phyloP scores from a whole-genome alignment of 2,888 invertebrate species.

The Rhorus exstirpatorius region DNA sequence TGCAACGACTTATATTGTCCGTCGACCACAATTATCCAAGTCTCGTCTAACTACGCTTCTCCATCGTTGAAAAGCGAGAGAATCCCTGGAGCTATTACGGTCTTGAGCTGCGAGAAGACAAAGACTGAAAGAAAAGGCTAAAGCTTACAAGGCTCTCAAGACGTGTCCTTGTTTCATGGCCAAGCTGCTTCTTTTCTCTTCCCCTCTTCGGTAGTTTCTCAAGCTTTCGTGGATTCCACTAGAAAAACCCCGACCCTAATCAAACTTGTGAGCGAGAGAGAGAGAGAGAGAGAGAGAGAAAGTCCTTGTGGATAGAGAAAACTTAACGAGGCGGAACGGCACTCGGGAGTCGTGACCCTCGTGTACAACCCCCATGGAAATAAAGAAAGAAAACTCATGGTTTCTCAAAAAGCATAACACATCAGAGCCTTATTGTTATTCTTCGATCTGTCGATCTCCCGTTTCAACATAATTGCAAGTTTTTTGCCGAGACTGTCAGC shows the following conservation, averaged over 20 bases:
- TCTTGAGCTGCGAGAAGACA: constrained; percentile 60
- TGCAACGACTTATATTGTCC: constrained; percentile 17
- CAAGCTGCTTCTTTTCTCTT: constrained; percentile 46
- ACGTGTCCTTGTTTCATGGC: constrained; percentile 62
- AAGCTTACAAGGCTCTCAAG: constrained; percentile 48
- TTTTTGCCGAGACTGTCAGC: background rate
- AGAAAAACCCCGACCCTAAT: constrained; percentile 56
- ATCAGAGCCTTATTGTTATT: background rate
- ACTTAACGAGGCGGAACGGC: constrained; percentile 46
- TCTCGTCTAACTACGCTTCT: constrained; percentile 8
- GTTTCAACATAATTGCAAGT: background rate
- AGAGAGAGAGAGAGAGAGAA: constrained; percentile 10
- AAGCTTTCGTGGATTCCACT: constrained; percentile 52
- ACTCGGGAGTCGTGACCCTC: constrained; percentile 49
- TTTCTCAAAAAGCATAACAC: constrained; percentile 30
- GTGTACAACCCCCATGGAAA: constrained; percentile 51
- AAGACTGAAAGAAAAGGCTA: constrained; percentile 62
- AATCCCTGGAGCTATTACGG: constrained; percentile 66
- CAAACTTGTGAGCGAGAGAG: constrained; percentile 40
- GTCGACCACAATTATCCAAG: constrained; percentile 29
- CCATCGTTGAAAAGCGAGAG: constrained; percentile 34
- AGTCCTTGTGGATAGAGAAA: constrained; percentile 15
- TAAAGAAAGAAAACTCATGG: constrained; percentile 45
- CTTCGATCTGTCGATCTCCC: background rate
- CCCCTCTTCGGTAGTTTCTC: constrained; percentile 3